Evolutionary conservation across 2,113 vertebrate species (phyloP), one percentile per base, ranked within the genome.

Genomic region (Phodopus roborovskii): DNA sequence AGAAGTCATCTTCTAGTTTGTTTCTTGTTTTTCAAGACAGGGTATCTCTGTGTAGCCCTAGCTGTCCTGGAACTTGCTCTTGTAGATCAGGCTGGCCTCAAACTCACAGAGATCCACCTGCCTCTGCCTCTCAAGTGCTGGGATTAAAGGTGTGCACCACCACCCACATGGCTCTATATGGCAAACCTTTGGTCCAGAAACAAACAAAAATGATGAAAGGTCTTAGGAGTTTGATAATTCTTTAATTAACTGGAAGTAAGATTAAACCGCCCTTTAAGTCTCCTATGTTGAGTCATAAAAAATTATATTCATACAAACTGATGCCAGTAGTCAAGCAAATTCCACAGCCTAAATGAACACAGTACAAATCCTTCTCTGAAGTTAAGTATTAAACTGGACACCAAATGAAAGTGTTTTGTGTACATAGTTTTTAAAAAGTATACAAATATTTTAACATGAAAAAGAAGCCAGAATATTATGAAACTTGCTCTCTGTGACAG

Each of bases 401-500:
- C 58, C 88, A 39, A 71, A 64, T 42, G 48, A 62, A 70, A 39
- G 10, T 42, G 3, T 36, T 64, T 60, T 42, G 50, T n/a, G n/a
- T n/a, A 9, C 7, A 0, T n/a, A 70, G 19, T 87, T 87, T 87
- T 16, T 0, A 9, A n/a, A 66, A 68, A 53, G 26, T 15, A 2
- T 24, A 28, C 26, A 78, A 39, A 15, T 12, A 22, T 26, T 70
- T 62, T 56, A n/a, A 81, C 26, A 84, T 58, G 22, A 30, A 24
- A 36, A 50, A 8, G 30, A 70, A 56, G 78, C 66, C 11, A 24
- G 30, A 24, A 15, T 2, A 19, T 39, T 30, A n/a, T 0, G 17
- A 1, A 36, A 3, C 15, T 81, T 17, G 1, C 90, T 56, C 4
- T 6, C 19, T 0, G 0, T 15, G 60, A 5, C 26, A 4, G 1